A percentile compares a stretch with the other conserved stretches of the same genome.
These are phyloP conservation scores for Carassius auratus DNA, from an alignment of 2,113 vertebrate genomes.

Conservation along the genomic window DNA sequence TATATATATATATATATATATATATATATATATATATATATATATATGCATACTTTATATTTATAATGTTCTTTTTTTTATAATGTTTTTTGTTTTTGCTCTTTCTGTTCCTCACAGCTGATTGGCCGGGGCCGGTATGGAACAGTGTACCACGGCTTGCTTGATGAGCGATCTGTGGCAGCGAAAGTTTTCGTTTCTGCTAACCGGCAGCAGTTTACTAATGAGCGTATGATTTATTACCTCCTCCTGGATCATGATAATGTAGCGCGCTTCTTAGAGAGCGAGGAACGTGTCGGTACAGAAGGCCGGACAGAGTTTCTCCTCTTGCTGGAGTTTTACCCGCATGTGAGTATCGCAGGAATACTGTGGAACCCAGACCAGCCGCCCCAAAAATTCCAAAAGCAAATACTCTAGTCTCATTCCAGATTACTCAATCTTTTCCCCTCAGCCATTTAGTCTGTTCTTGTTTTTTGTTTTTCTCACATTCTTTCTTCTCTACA, in stretches of 20 bases:
- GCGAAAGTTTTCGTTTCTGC: slow-evolving; percentile 91
- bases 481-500: not conserved
- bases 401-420: not conserved
- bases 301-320: slow-evolving; percentile 89
- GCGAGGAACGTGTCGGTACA: slow-evolving; percentile 81
- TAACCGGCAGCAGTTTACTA: slow-evolving; percentile 88
- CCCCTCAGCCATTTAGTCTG: not conserved
- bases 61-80: too few relatives aligned
- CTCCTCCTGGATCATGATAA: slow-evolving; percentile 89
- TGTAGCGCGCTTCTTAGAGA: slow-evolving; percentile 86
- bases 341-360: slow-evolving; percentile 82
- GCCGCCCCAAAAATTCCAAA: not conserved
- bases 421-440: not conserved
- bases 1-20: too few relatives aligned
- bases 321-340: slow-evolving; percentile 92
- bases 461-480: not conserved
- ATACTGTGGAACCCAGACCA: not conserved
- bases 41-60: too few relatives aligned
- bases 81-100: too few relatives aligned
- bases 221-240: slow-evolving; percentile 89
- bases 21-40: too few relatives aligned
- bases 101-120: slow-evolving; percentile 71
- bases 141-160: slow-evolving; percentile 86
- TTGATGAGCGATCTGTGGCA: slow-evolving; percentile 87
- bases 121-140: slow-evolving; percentile 93